Base-by-base conservation (phyloP, 2,113 vertebrate species). In the Hippocampus comes region DNA sequence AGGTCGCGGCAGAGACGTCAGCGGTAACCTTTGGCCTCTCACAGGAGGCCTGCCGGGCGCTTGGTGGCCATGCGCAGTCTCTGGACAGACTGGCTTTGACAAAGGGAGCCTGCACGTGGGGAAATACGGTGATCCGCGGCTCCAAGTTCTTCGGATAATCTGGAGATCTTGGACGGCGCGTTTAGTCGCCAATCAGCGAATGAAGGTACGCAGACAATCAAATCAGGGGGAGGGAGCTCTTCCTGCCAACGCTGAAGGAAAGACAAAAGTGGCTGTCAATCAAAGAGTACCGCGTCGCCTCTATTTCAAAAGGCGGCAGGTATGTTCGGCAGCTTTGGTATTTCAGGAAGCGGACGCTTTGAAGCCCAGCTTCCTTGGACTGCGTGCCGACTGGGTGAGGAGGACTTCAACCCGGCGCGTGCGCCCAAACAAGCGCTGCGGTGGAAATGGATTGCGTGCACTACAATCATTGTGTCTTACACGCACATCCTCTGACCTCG, bases 311-410 rank as follows among this genome's bases (percentile, higher is more conserved):
- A 74, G 46, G 56, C 76, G 82, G 59, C 76, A 81, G 86, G 79
- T 83, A 85, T 82, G 82, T 75, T 78, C 78, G 78, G 78, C 79
- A 83, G 83, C 83, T 83, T 84, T 78, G 80, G 80, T 79, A 85
- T 85, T 80, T 82, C 72, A 42, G 27, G 67, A 69, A 38, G 53
- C 38, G 27, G 67, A 83, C 70, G 17, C 70, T 42, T 38, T 48
- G 43, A 68, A 67, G 69, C 63, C 48, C 73, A 57, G 70, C 73
- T 68, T 59, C 55, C 55, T 49, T 4, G 34, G 42, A 74, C 63
- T n/a, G 41, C 48, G 48, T 60, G 61, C 34, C 68, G 75, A 73
- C 73, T 38, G 65, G 77, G 81, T 79, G 68, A 74, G 63, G 73
- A 75, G 65, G 63, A 85, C 84, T 78, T 27, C 63, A 76, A 79